Percentiles rank a stretch among this genome's conserved stretches.
Conservation (phyloP, 1,140 invertebrate genomes). For the Zaprionus ornatus region DNA sequence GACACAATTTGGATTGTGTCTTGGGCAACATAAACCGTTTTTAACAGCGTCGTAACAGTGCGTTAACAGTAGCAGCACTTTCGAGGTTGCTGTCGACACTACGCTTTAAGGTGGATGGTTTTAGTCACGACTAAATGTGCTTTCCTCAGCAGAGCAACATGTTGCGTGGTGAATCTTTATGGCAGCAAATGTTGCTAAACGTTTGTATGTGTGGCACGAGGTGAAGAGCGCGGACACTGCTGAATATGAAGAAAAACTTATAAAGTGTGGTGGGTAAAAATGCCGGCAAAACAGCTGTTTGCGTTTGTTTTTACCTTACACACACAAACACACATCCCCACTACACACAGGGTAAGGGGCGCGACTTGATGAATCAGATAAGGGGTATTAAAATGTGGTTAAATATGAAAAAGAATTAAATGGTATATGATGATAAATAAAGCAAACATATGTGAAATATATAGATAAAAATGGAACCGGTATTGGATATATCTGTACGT, state of each 20-base stretch:
- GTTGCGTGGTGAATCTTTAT: conserved; percentile 27
- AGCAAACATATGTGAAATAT: background rate
- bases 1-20: too few species aligned
- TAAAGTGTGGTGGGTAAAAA: conserved; percentile 62
- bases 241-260: conserved; percentile 59
- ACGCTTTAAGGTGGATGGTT: background rate
- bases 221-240: conserved; percentile 28
- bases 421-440: background rate
- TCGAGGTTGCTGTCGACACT: background rate
- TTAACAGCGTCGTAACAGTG: background rate
- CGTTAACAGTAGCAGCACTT: background rate
- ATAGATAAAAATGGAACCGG: background rate
- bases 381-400: background rate
- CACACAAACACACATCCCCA: background rate
- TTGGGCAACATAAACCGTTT: too few species aligned
- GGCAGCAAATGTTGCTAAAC: conserved; percentile 51
- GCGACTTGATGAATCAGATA: background rate
- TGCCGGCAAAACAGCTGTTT: conserved; percentile 80
- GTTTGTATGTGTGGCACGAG: conserved; percentile 10
- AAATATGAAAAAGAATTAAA: background rate
- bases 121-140: conserved; percentile 19
- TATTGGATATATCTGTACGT: background rate
- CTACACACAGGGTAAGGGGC: background rate
- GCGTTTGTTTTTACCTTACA: conserved; percentile 7
- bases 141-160: background rate